These are phyloP conservation scores for Rattus rattus DNA, from an alignment of 2,113 vertebrate species.

Conservation along the genomic window DNA sequence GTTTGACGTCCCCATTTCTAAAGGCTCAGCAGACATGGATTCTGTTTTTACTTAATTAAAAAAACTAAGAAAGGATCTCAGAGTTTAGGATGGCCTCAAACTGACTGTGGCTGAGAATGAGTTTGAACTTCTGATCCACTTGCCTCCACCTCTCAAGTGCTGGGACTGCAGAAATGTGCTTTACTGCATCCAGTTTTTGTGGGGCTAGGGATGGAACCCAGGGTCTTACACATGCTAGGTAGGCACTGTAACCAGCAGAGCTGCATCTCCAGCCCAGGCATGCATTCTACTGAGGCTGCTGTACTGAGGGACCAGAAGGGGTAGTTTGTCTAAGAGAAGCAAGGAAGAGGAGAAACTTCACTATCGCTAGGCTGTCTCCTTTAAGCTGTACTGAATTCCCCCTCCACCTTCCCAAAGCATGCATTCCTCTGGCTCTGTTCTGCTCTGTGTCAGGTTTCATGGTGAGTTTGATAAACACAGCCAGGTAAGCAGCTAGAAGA, in stretches of 20 bases:
- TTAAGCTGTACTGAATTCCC: not conserved
- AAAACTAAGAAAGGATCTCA: not conserved
- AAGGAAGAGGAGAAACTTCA: not conserved
- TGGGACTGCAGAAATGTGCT: not conserved
- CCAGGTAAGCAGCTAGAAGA: slow-evolving; percentile 31
- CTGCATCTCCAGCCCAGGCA: not conserved
- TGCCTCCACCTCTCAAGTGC: not conserved
- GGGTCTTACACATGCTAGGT: not conserved
- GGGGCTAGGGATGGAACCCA: not conserved
- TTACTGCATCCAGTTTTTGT: not conserved
- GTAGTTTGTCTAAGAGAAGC: not conserved
- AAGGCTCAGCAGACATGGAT: not conserved
- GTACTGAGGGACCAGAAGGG: not conserved
- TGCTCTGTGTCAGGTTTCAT: not conserved
- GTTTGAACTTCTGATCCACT: no score
- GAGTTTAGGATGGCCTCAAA: not conserved
- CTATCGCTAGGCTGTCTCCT: not conserved
- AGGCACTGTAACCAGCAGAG: not conserved
- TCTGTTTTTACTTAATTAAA: not conserved
- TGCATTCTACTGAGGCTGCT: not conserved
- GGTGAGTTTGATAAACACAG: slow-evolving; percentile 34
- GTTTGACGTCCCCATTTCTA: not conserved
- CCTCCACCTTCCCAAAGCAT: not conserved
- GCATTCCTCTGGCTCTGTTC: not conserved
- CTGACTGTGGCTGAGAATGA: not conserved